phyloP scores from a whole-genome alignment of 1,140 invertebrate genomes.

The Pogonognathellus flavescens region DNA sequence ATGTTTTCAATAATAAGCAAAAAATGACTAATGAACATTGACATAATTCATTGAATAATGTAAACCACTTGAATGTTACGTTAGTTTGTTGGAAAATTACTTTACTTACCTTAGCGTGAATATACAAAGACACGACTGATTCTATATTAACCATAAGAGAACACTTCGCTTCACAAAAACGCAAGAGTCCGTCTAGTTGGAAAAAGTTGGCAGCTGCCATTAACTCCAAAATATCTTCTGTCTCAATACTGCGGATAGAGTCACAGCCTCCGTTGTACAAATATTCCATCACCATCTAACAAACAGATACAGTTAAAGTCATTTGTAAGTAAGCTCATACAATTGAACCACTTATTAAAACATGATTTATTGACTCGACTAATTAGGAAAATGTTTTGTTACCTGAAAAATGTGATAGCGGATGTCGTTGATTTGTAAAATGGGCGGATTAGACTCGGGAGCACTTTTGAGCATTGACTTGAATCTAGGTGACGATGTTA shows the following conservation, averaged over 20 bases:
- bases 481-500: constrained; percentile 88
- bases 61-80: neutral
- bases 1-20: constrained; percentile 18
- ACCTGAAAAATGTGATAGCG: constrained; percentile 92
- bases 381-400: constrained; percentile 58
- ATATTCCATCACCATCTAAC: constrained; percentile 92
- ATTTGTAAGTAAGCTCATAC: constrained; percentile 5
- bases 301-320: constrained; percentile 65
- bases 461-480: constrained; percentile 88
- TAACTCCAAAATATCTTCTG: constrained; percentile 85
- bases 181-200: constrained; percentile 85
- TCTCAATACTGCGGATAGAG: constrained; percentile 70
- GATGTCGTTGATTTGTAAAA: constrained; percentile 93
- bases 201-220: constrained; percentile 94
- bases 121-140: constrained; percentile 92
- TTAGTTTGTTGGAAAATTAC: neutral
- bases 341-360: neutral
- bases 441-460: constrained; percentile 79
- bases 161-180: constrained; percentile 87
- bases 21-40: neutral
- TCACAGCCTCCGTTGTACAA: constrained; percentile 88
- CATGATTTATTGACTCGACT: neutral
- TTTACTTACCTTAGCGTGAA: constrained; percentile 85
- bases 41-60: neutral
- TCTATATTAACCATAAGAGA: constrained; percentile 87